phyloP scores from a whole-genome alignment of 2,888 invertebrate species.

The Plagodis pulveraria region DNA sequence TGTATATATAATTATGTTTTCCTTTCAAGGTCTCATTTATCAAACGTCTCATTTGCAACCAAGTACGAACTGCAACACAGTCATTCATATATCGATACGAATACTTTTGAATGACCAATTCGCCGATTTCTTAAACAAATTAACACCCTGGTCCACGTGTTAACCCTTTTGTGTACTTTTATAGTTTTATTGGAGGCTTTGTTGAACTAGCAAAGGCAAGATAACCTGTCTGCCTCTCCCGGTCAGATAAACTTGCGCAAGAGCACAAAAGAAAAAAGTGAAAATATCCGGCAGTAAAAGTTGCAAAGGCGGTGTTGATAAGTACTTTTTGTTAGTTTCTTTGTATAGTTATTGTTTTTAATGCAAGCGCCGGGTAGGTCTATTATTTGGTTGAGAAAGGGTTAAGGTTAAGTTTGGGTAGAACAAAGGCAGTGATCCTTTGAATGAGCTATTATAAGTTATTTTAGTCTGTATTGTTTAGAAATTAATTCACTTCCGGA shows the following conservation, averaged over 20 bases:
- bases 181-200: conserved; percentile 36
- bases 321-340: conserved; percentile 42
- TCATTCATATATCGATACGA: conserved; percentile 9
- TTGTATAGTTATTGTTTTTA: conserved; percentile 44
- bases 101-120: conserved; percentile 32
- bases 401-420: conserved; percentile 46
- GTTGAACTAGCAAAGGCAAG: conserved; percentile 21
- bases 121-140: conserved; percentile 70
- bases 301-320: conserved; percentile 47
- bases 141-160: conserved; percentile 73
- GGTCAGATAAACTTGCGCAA: conserved; percentile 61
- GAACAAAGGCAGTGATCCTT: conserved; percentile 14
- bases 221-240: conserved; percentile 31
- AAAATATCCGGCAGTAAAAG: conserved; percentile 73
- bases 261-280: conserved; percentile 69
- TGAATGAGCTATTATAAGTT: conserved; percentile 10
- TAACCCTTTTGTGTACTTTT: conserved; percentile 71
- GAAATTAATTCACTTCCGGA: conserved; percentile 4
- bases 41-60: too few relatives aligned
- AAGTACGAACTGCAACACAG: conserved; percentile 9
- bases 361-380: conserved; percentile 37
- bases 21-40: too few relatives aligned
- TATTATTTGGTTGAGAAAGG: conserved; percentile 39
- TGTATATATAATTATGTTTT: too few relatives aligned
- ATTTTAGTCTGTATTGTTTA: conserved; percentile 1